Conservation (phyloP, 2,888 invertebrate species). For the Odontocolon sp. region DNA sequence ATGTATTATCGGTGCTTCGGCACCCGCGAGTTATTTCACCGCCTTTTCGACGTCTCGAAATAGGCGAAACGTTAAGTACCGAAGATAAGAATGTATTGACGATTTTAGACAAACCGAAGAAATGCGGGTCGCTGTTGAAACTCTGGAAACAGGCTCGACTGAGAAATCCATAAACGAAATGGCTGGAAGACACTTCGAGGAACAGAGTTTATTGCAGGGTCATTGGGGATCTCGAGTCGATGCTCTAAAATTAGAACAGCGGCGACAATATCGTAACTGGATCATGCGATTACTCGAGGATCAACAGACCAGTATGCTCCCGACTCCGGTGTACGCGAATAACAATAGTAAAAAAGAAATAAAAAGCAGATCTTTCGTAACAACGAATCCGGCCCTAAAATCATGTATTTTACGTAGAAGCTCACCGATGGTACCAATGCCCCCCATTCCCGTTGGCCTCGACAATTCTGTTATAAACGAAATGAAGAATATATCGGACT, state of each 20-base stretch:
- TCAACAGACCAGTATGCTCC: slow-evolving; percentile 84
- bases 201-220: slow-evolving; percentile 91
- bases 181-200: slow-evolving; percentile 90
- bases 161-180: slow-evolving; percentile 93
- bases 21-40: background rate
- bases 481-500: slow-evolving; percentile 73
- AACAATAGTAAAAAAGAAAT: background rate
- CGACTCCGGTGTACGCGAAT: slow-evolving; percentile 82
- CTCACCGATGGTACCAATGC: slow-evolving; percentile 81
- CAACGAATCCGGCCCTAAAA: background rate
- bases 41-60: background rate
- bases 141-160: slow-evolving; percentile 89
- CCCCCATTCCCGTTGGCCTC: slow-evolving; percentile 74
- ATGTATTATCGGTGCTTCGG: background rate
- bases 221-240: slow-evolving; percentile 93
- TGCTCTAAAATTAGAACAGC: slow-evolving; percentile 91
- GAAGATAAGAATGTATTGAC: background rate
- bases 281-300: slow-evolving; percentile 91
- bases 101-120: slow-evolving; percentile 89
- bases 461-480: slow-evolving; percentile 73
- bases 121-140: slow-evolving; percentile 93
- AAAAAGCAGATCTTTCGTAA: background rate
- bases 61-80: background rate
- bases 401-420: slow-evolving; percentile 72
- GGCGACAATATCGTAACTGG: slow-evolving; percentile 94